Percentiles rank a stretch among this genome's conserved stretches.
These are phyloP conservation scores for Pantherophis guttatus DNA, from an alignment of 2,113 vertebrate genomes.

Conservation along the genomic window DNA sequence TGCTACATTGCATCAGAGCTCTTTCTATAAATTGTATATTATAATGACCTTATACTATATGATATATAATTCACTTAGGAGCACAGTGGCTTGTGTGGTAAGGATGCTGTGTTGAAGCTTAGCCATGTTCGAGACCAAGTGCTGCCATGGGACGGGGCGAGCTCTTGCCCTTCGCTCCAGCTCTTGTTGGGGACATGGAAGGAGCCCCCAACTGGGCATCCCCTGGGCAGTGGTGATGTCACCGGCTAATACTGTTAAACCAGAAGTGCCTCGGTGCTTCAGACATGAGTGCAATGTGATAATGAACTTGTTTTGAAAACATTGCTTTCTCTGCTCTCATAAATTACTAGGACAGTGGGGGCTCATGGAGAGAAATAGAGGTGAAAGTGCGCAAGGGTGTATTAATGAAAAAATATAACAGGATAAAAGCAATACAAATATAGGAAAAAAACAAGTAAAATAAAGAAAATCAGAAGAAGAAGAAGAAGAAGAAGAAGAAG, in stretches of 20 bases:
- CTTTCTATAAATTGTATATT: not conserved
- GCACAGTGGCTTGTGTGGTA: not conserved
- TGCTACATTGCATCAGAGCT: not conserved
- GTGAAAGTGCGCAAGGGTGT: not conserved
- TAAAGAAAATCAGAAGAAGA: too few relatives aligned
- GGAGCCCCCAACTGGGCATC: too few relatives aligned
- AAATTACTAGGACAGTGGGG: not conserved
- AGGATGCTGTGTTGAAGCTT: not conserved
- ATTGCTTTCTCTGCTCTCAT: not conserved
- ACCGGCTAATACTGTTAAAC: too few relatives aligned
- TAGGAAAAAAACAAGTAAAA: too few relatives aligned
- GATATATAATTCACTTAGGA: not conserved
- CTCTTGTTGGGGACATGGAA: too few relatives aligned
- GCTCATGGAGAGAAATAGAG: not conserved
- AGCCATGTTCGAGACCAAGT: not conserved
- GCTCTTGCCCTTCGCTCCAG: too few relatives aligned
- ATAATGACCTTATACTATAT: not conserved
- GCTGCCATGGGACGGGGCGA: not conserved
- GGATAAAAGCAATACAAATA: too few relatives aligned
- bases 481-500: too few relatives aligned
- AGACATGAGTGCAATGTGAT: too few relatives aligned
- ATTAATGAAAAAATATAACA: too few relatives aligned
- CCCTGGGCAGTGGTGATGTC: too few relatives aligned
- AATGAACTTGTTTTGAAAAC: not conserved
- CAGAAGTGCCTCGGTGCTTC: too few relatives aligned